phyloP scores from a whole-genome alignment of 2,113 vertebrate genomes.

The Okapia johnstoni region DNA sequence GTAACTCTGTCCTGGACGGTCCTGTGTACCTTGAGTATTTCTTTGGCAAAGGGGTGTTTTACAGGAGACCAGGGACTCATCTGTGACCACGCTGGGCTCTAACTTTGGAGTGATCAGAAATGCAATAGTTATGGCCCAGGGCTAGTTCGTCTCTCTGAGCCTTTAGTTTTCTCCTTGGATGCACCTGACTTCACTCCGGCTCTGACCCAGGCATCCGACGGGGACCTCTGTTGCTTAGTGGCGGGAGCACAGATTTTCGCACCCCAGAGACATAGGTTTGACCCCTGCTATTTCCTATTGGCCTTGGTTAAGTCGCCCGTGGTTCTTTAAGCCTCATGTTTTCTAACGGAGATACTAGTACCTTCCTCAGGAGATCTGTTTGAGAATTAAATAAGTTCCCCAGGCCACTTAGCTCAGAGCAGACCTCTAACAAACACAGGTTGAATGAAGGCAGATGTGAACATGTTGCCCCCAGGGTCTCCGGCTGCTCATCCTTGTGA shows the following conservation, averaged over 20 bases:
- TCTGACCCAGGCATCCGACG: rapidly evolving
- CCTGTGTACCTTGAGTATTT: rapidly evolving
- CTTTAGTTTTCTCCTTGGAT: not conserved
- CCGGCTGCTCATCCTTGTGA: rapidly evolving
- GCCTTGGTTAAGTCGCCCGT: rapidly evolving
- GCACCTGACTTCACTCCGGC: not conserved
- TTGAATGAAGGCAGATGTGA: rapidly evolving
- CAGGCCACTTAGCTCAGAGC: not conserved
- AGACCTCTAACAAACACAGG: rapidly evolving
- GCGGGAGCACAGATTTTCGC: too few relatives aligned
- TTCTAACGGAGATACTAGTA: rapidly evolving
- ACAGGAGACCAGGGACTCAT: rapidly evolving
- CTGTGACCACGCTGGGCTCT: not conserved
- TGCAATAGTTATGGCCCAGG: rapidly evolving
- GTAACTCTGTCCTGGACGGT: not conserved
- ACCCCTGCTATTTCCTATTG: not conserved
- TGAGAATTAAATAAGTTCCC: rapidly evolving
- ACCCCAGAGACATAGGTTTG: rapidly evolving
- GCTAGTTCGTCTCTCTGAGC: not conserved
- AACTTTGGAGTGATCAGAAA: not conserved
- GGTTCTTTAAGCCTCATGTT: not conserved
- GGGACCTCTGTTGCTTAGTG: not conserved
- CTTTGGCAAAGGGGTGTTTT: not conserved
- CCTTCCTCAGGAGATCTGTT: not conserved
- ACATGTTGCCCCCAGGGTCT: rapidly evolving